Evolutionary conservation across 2,113 vertebrate species (phyloP).

Genomic region (Arenaria interpres): DNA sequence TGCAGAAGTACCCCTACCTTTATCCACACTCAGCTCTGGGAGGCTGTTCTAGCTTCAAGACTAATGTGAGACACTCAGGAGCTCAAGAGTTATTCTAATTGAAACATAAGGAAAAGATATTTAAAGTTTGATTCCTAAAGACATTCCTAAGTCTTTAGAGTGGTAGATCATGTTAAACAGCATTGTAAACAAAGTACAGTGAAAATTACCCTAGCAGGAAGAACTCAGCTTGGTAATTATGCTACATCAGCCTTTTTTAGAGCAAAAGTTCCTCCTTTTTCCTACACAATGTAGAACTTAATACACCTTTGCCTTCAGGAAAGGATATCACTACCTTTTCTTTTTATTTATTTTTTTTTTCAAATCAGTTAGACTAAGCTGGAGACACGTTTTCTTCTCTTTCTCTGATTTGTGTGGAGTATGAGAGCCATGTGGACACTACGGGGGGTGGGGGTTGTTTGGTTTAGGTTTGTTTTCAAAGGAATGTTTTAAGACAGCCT

Average conservation of each 20-base stretch:
- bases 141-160: background rate
- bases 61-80: background rate
- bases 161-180: background rate
- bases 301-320: background rate
- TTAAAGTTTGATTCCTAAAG: background rate
- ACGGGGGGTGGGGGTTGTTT: background rate
- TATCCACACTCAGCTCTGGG: background rate
- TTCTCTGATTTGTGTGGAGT: background rate
- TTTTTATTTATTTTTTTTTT: background rate
- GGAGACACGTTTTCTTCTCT: background rate
- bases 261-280: background rate
- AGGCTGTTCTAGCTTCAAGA: background rate
- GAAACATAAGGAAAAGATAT: background rate
- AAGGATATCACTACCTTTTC: background rate
- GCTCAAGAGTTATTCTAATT: background rate
- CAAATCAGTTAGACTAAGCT: background rate
- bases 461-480: background rate
- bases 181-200: background rate
- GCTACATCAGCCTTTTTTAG: background rate
- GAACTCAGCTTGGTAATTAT: background rate
- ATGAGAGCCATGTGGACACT: background rate
- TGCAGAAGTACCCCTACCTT: accelerated
- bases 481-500: background rate
- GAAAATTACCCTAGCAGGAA: background rate
- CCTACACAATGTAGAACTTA: background rate